A percentile compares a stretch with the other conserved stretches of the same genome.
phyloP scores from a whole-genome alignment of 1,140 invertebrate genomes.

The Probaryconus sp. region DNA sequence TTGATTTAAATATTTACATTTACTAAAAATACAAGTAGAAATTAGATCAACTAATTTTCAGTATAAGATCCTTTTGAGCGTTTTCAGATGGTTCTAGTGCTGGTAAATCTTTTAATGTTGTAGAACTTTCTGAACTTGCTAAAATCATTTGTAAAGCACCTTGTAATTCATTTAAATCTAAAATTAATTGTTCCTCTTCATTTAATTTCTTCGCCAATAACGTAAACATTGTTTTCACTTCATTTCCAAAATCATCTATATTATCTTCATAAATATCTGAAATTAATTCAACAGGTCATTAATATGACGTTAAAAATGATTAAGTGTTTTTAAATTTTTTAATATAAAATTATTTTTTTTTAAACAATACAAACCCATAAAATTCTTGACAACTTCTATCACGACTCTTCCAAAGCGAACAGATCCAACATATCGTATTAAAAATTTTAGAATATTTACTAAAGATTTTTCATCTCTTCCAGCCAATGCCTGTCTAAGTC shows the following conservation, averaged over 20 bases:
- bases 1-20: too few relatives aligned
- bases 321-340: not conserved
- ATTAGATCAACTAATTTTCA: slow-evolving; percentile 80
- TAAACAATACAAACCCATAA: slow-evolving; percentile 80
- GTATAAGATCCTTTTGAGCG: slow-evolving; percentile 81
- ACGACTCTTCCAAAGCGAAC: slow-evolving; percentile 85
- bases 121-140: slow-evolving; percentile 76
- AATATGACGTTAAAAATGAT: slow-evolving; percentile 19
- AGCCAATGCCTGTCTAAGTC: slow-evolving; percentile 84
- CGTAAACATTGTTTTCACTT: slow-evolving; percentile 81
- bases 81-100: slow-evolving; percentile 79
- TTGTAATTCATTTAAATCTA: slow-evolving; percentile 81
- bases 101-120: slow-evolving; percentile 69
- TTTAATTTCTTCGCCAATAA: slow-evolving; percentile 81
- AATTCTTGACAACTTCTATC: slow-evolving; percentile 84
- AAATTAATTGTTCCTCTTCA: slow-evolving; percentile 83
- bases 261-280: slow-evolving; percentile 83
- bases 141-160: slow-evolving; percentile 85
- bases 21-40: too few relatives aligned
- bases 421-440: slow-evolving; percentile 87
- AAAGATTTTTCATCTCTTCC: slow-evolving; percentile 84
- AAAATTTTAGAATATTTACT: slow-evolving; percentile 84
- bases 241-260: slow-evolving; percentile 79
- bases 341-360: slow-evolving; percentile 4
- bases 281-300: slow-evolving; percentile 18